Percentiles rank a stretch among this genome's conserved stretches.
Evolutionary conservation across 2,888 invertebrate species (phyloP).

Genomic region (Petrophora chlorosata): DNA sequence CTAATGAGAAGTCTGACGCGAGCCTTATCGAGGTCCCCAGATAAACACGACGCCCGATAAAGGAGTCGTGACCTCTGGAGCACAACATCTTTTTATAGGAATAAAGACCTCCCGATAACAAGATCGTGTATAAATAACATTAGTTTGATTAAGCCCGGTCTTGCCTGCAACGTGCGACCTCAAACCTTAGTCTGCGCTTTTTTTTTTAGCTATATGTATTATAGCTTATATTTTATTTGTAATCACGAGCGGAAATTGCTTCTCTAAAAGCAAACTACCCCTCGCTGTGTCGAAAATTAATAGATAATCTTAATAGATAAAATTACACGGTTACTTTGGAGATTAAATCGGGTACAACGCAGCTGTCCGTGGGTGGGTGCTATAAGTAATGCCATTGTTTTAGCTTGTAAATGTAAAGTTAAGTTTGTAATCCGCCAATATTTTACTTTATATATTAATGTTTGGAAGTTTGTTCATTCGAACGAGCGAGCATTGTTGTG

Average conservation of each 20-base stretch:
- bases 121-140: constrained; percentile 32
- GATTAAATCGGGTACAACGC: constrained; percentile 44
- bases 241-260: constrained; percentile 44
- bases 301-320: constrained; percentile 29
- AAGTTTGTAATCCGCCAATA: constrained; percentile 49
- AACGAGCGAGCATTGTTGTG: constrained; percentile 15
- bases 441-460: constrained; percentile 36
- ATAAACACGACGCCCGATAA: constrained; percentile 11
- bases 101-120: constrained; percentile 19
- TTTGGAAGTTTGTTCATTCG: constrained; percentile 26
- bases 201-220: constrained; percentile 40
- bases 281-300: constrained; percentile 31
- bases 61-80: constrained; percentile 19
- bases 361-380: constrained; percentile 50
- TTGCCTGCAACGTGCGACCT: constrained; percentile 56
- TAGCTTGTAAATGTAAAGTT: constrained; percentile 39
- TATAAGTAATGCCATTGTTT: constrained; percentile 57
- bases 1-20: too few species aligned
- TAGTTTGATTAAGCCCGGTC: constrained; percentile 47
- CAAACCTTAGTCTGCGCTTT: constrained; percentile 38
- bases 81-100: constrained; percentile 7
- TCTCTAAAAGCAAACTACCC: constrained; percentile 20
- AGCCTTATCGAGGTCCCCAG: constrained; percentile 22
- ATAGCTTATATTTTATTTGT: constrained; percentile 41
- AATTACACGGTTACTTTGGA: constrained; percentile 46